Base-by-base conservation (phyloP, 2,113 vertebrate species). In the Brevimyrus niger region DNA sequence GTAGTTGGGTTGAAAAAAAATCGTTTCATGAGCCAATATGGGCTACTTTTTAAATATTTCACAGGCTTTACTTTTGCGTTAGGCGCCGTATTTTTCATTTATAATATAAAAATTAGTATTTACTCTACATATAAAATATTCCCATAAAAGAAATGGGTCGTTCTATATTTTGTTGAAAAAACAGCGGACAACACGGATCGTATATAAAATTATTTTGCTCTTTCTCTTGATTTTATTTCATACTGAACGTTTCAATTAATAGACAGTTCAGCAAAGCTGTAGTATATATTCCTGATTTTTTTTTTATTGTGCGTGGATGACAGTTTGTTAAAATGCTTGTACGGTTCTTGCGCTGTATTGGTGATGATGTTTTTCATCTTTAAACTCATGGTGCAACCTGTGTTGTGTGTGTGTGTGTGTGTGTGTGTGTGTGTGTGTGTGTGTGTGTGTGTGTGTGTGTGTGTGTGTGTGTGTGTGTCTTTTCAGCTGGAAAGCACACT, bases 401-500 rank as follows among this genome's bases (percentile, higher is more conserved):
- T 88, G 35, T 44, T 88, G 13, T 88, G 55, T 88, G 13, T 88
- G 31, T 44, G 53, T 88, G 13, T 88, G 55, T 65, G 13, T 69
- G 58, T 88, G 31, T 44, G 53, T 88, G 13, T 88, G 55, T 88
- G 13, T 69, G 58, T 88, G 35, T 44, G 35, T 88, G 13, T 88
- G 55, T 88, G 13, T 47, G 58, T 88, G 35, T 44, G 53, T 88
- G 13, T 88, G 55, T 88, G 13, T 69, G 17, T 86, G n/a, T 84
- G 46, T 80, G 21, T 50, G 69, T 86, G 42, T 47, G 82, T 65
- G 55, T n/a, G n/a, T 47, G 10, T 51, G 3, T 58, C 10, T 53
- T 87, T 87, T 2, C 93, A 99, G 98, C 97, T 2, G 97, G 97
- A 86, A 99, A 97, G 92, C 97, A 98, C 96, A 99, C 97, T 0